Percentiles rank a stretch among this genome's conserved stretches.
These are phyloP conservation scores for Dromas ardeola DNA, from an alignment of 2,113 vertebrate genomes.

Conservation along the genomic window DNA sequence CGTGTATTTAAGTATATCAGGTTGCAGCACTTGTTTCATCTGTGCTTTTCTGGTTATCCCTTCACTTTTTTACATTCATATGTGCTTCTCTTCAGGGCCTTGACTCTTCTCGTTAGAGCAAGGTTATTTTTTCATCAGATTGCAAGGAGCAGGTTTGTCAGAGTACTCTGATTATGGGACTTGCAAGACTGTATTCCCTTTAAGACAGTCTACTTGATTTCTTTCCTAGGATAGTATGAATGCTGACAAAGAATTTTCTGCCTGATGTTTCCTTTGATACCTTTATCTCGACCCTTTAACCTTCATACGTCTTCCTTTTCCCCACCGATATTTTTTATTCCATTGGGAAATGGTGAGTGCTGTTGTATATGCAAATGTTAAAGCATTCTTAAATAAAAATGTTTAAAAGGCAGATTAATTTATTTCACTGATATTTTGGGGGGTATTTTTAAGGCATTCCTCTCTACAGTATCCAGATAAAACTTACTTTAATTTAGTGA, in stretches of 20 bases:
- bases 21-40: not conserved
- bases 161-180: not conserved
- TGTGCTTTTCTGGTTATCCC: not conserved
- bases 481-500: not conserved
- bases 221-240: not conserved
- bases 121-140: not conserved
- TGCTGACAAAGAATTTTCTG: not conserved
- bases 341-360: not conserved
- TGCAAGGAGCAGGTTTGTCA: not conserved
- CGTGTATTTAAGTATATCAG: accelerated
- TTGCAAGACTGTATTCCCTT: not conserved
- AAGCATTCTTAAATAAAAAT: not conserved
- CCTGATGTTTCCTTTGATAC: not conserved
- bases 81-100: not conserved
- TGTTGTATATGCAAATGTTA: not conserved
- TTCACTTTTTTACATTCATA: not conserved
- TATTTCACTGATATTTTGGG: not conserved
- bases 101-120: not conserved
- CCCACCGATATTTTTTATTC: not conserved
- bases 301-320: not conserved
- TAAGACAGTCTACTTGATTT: not conserved
- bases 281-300: not conserved
- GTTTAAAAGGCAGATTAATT: not conserved
- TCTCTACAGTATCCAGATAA: not conserved
- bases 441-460: not conserved